Percentiles rank a stretch among this genome's conserved stretches.
phyloP scores from a whole-genome alignment of 2,888 invertebrate species.

The Fragum fragum region DNA sequence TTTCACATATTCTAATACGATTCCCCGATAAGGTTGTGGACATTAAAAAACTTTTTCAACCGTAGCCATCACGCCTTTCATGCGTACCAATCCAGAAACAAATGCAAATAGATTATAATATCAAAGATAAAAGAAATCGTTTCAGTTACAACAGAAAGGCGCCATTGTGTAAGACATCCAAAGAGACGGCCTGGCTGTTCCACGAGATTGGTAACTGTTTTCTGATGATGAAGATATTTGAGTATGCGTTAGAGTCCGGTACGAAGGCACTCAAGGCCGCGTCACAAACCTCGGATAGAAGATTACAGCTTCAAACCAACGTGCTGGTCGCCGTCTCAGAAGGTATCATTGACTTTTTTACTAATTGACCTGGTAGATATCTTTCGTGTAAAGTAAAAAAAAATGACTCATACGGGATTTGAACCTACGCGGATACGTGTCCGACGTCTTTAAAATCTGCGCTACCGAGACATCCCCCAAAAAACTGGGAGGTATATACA shows the following conservation, averaged over 20 bases:
- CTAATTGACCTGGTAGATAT: neutral
- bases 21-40: no score
- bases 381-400: neutral
- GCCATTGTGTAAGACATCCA: constrained; percentile 68
- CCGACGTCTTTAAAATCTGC: no score
- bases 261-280: constrained; percentile 80
- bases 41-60: no score
- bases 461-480: no score
- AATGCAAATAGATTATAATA: no score
- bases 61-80: no score
- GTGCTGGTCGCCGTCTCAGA: constrained; percentile 83
- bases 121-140: no score
- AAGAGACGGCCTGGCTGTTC: constrained; percentile 77
- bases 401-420: neutral
- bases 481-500: no score
- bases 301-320: constrained; percentile 83
- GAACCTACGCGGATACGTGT: no score
- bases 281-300: constrained; percentile 74
- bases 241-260: constrained; percentile 79
- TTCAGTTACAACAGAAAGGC: constrained; percentile 72
- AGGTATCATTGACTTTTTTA: constrained; percentile 64
- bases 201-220: constrained; percentile 87
- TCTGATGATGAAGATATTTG: constrained; percentile 81
- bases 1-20: no score
- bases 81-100: no score